Evolutionary conservation across 2,888 invertebrate species (phyloP).

Genomic region (Zhuqinia jingwanae): DNA sequence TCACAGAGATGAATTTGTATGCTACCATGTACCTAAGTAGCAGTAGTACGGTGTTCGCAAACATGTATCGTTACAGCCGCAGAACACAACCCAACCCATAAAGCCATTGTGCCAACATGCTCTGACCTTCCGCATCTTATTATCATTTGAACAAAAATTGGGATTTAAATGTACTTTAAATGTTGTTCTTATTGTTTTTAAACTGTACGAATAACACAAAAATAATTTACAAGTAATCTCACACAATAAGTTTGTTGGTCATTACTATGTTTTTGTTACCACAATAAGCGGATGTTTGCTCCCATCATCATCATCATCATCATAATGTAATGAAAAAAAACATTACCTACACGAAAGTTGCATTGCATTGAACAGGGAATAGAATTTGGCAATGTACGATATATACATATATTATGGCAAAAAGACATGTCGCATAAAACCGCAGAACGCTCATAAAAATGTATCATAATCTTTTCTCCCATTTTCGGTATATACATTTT

Average conservation of each 20-base stretch:
- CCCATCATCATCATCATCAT: conserved; percentile 38
- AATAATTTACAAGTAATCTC: too few species aligned
- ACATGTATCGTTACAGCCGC: conserved; percentile 18
- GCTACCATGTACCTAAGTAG: neutral
- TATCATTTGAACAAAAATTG: neutral
- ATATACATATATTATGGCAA: too few species aligned
- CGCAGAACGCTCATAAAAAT: conserved; percentile 40
- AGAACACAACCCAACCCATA: conserved; percentile 58
- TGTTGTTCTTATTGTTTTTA: neutral
- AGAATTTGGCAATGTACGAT: too few species aligned
- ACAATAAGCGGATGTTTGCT: conserved; percentile 43
- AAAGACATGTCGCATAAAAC: conserved; percentile 47
- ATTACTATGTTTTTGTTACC: conserved; percentile 41
- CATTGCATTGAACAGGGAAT: too few species aligned
- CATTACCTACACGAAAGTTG: too few species aligned
- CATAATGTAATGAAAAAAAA: conserved; percentile 5
- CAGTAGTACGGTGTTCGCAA: neutral
- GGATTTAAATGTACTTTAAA: neutral
- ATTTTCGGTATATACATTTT: neutral
- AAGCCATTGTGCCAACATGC: conserved; percentile 28
- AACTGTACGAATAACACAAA: neutral
- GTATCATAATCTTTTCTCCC: conserved; percentile 3
- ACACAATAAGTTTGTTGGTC: neutral
- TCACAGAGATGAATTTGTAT: neutral
- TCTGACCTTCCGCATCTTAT: conserved; percentile 75